Evolutionary conservation across 2,113 vertebrate genomes (phyloP), one percentile per base, ranked within the genome.

Genomic region (Silurus glanis): DNA sequence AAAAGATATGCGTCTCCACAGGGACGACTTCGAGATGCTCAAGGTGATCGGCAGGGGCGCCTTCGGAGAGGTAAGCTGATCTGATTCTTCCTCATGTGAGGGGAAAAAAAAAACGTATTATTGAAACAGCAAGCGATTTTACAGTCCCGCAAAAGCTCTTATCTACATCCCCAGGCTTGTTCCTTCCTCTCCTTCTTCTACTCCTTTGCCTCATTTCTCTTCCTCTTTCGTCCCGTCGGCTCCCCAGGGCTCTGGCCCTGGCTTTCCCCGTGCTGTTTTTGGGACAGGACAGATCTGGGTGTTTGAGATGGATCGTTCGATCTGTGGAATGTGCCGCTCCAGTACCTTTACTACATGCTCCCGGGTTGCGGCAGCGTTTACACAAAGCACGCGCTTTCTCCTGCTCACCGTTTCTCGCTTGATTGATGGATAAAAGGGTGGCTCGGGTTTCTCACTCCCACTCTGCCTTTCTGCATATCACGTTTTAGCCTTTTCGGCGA

Each of bases 31-130:
- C 17, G 95, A 95, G 91, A 95, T 95, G 93, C 92, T 95, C 72
- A 95, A 95, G 91, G 95, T 95, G 89, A 95, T 95, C 76, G 95
- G 95, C 85, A 90, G 95, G 86, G 95, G 95, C 85, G 95, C 95
- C 0, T 95, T 95, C 51, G 95, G 95, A 89, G 95, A 95, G 94
- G 95, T 95, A 88, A 92, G 91, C 55, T 16, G 23, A 53, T 53
- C 49, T 5, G 23, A 62, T 23, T 47, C 28, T 51, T 67, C 23
- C 59, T 58, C 61, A 0, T 47, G 25, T 47, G 9, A 66, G n/a
- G 37, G 37, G 37, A 2, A 2, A 85, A 83, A 10, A 74, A 84
- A 87, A 87, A 85, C 78, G 28, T 85, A 79, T 82, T 49, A 59
- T 59, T 21, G 19, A 83, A 85, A 71, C 61, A 83, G 79, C 85